A percentile compares a stretch with the other conserved stretches of the same genome.
phyloP scores from a whole-genome alignment of 2,888 invertebrate genomes.

The Branchipolynoe longqiensis region DNA sequence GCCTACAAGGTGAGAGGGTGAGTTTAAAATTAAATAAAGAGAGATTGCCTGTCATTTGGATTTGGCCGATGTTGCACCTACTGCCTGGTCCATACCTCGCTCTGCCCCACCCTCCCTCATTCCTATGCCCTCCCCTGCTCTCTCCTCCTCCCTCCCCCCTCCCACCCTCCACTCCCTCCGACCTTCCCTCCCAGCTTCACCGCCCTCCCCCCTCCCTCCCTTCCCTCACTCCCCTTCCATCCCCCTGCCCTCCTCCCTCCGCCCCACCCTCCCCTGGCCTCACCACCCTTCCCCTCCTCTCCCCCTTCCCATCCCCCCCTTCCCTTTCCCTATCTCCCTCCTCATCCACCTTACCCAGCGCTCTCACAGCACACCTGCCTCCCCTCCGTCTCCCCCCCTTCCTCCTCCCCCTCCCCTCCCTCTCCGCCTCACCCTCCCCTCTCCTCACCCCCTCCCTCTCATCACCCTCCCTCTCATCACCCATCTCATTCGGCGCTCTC shows the following conservation, averaged over 20 bases:
- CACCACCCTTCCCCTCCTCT: neutral
- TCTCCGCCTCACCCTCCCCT: neutral
- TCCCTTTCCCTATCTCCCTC: neutral
- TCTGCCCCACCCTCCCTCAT: neutral
- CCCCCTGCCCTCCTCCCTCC: neutral
- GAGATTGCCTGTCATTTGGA: too few species aligned
- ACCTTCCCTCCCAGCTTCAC: neutral
- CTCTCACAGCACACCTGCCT: neutral
- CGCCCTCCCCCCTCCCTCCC: neutral
- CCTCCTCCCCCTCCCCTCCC: neutral
- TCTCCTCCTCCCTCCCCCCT: neutral
- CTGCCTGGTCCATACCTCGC: too few species aligned
- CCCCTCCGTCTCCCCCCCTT: neutral
- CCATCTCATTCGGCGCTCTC: neutral
- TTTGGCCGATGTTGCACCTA: too few species aligned
- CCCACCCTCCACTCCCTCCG: neutral
- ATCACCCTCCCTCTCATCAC: neutral
- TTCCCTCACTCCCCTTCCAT: neutral
- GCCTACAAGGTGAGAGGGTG: too few species aligned
- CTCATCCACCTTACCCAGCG: neutral
- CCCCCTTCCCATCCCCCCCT: neutral
- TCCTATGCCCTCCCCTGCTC: neutral
- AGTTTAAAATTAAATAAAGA: too few species aligned
- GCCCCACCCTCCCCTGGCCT: too few species aligned
- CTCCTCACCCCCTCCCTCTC: neutral